Evolutionary conservation across 1,140 invertebrate species (phyloP).

Genomic region (Bombus breviceps): DNA sequence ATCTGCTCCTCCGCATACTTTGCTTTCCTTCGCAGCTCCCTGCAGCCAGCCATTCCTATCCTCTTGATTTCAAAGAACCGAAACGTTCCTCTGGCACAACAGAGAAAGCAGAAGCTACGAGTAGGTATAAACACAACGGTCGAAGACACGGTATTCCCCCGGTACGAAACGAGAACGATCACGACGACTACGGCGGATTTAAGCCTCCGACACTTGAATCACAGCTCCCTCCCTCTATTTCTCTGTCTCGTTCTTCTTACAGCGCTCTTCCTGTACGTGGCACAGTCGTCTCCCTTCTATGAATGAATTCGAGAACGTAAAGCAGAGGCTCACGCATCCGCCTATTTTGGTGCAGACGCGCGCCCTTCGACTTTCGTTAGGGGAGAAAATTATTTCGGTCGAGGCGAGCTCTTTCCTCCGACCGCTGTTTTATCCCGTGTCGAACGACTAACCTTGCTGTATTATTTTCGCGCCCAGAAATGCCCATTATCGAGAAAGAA

Average conservation of each 20-base stretch:
- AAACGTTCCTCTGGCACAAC: background rate
- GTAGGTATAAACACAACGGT: constrained; percentile 10
- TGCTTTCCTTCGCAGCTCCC: background rate
- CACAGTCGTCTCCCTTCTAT: constrained; percentile 44
- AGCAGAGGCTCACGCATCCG: constrained; percentile 41
- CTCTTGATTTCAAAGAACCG: background rate
- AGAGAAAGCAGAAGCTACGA: background rate
- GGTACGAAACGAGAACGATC: background rate
- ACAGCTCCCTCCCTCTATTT: constrained; percentile 1
- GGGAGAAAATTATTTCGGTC: constrained; percentile 71
- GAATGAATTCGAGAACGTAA: constrained; percentile 60
- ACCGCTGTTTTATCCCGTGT: background rate
- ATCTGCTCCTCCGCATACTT: background rate
- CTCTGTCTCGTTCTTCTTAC: background rate
- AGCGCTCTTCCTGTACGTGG: constrained; percentile 43
- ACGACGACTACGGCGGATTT: constrained; percentile 12
- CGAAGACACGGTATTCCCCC: background rate
- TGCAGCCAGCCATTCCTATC: background rate
- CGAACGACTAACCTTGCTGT: background rate
- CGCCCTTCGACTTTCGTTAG: constrained; percentile 61
- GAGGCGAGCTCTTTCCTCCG: constrained; percentile 4
- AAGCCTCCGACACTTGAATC: constrained; percentile 40
- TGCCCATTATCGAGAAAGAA: background rate
- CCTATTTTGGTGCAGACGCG: constrained; percentile 66
- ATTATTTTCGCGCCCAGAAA: background rate